phyloP scores from a whole-genome alignment of 2,113 vertebrate species.

The Todiramphus saurophagus region DNA sequence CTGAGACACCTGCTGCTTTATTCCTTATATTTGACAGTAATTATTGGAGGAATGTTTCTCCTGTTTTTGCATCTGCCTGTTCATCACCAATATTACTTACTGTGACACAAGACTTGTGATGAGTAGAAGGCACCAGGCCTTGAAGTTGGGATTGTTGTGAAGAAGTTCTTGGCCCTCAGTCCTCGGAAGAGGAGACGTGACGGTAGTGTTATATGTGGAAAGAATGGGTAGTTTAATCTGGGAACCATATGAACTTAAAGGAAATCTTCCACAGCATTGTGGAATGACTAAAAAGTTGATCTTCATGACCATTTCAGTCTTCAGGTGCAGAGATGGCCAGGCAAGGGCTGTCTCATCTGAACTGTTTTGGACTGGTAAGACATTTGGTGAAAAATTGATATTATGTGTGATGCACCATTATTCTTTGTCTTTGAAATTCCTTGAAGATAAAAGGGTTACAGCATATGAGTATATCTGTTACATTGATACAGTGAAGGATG shows the following conservation, averaged over 20 bases:
- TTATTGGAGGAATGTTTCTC: background rate
- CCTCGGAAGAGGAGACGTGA: background rate
- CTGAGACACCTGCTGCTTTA: background rate
- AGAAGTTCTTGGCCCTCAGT: background rate
- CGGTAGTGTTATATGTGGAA: background rate
- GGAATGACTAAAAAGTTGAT: background rate
- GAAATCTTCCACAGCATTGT: background rate
- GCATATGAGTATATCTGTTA: background rate
- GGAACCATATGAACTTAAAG: background rate
- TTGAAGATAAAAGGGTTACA: background rate
- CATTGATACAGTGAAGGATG: background rate
- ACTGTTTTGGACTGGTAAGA: background rate
- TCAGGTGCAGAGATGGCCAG: background rate
- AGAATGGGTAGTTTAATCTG: background rate
- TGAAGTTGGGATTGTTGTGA: background rate
- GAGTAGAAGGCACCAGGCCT: background rate
- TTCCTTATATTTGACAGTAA: background rate
- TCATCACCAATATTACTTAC: background rate
- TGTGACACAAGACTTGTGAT: background rate
- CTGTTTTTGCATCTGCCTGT: background rate
- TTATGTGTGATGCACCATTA: background rate
- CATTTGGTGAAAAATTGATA: background rate
- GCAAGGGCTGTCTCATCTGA: background rate
- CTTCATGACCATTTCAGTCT: background rate
- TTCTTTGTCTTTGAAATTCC: background rate